Conservation (phyloP, 2,888 invertebrate species). For the Protophormia terraenovae region DNA sequence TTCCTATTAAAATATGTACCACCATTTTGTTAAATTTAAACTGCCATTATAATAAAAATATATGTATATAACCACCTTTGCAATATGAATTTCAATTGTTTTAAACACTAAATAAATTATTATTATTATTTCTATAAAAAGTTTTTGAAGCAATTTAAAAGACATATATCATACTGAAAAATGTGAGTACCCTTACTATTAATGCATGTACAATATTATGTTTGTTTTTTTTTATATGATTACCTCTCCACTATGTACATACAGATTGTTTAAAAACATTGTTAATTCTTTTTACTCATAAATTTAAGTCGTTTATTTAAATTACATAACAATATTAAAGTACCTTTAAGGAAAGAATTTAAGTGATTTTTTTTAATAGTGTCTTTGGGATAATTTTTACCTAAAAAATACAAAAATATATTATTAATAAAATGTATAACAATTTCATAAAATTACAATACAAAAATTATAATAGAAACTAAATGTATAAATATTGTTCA, state of each 20-base stretch:
- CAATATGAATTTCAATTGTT: no score
- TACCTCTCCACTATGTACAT: background rate
- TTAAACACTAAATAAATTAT: background rate
- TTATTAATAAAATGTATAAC: no score
- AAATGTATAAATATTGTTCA: no score
- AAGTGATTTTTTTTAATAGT: conserved; percentile 5
- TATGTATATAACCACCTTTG: no score
- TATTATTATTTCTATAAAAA: background rate
- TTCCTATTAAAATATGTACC: background rate
- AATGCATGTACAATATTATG: background rate
- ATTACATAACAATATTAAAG: conserved; percentile 18
- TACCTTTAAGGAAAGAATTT: conserved; percentile 28
- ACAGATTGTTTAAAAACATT: background rate
- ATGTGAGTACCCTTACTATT: background rate
- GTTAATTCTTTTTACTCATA: background rate
- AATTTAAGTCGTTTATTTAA: background rate
- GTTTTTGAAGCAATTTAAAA: no score
- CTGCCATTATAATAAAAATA: background rate
- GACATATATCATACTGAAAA: no score
- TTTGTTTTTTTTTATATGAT: background rate
- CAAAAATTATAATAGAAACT: no score
- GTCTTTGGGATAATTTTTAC: background rate
- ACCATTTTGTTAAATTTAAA: background rate
- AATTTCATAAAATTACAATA: no score
- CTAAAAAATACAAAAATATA: background rate